Base-by-base conservation (phyloP, 1,140 invertebrate species). In the Bombus terrestris region DNA sequence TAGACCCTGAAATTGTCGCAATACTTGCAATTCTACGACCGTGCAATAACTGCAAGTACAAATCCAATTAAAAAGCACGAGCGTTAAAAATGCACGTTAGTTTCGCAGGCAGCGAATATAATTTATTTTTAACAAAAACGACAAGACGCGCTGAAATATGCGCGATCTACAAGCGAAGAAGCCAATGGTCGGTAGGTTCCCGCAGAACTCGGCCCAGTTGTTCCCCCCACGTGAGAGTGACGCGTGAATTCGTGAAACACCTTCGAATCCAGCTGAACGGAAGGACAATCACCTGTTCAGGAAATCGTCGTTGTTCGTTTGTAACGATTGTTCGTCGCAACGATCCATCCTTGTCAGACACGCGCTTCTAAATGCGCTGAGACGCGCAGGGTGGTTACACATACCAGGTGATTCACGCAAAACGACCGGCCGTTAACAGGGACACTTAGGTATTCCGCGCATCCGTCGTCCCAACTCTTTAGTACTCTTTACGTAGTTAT, bases 251-350 rank as follows among this genome's bases (percentile, higher is more conserved):
- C 12, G n/a, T 41, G 25, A 41, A 35, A 8, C 22, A 47, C n/a
- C 59, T 76, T 83, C 28, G 13, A 32, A 41, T 39, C 32, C 62
- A 79, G 43, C 39, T 84, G 57, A 43, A 77, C 86, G 86, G 80
- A 92, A 91, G 92, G 91, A 80, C 91, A 90, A 80, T 93, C 92
- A 93, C 92, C 93, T 93, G 92, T 90, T 89, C 86, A 91, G 88
- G 88, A 91, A 91, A 89, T 89, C 86, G 86, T 92, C 85, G 75
- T 68, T 77, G 80, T 80, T 59, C 81, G 79, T 89, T 66, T 0
- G 47, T 53, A 53, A 53, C 47, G 47, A 53, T 53, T 0, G 47
- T 86, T n/a, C 59, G 0, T 62, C 28, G 59, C 81, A 86, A 83
- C 77, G 66, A 89, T 6, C 74, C 71, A 80, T 82, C 79, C 69